Evolutionary conservation across 1,140 invertebrate genomes (phyloP), one percentile per base, ranked within the genome.

Genomic region (Neodiprion lecontei): DNA sequence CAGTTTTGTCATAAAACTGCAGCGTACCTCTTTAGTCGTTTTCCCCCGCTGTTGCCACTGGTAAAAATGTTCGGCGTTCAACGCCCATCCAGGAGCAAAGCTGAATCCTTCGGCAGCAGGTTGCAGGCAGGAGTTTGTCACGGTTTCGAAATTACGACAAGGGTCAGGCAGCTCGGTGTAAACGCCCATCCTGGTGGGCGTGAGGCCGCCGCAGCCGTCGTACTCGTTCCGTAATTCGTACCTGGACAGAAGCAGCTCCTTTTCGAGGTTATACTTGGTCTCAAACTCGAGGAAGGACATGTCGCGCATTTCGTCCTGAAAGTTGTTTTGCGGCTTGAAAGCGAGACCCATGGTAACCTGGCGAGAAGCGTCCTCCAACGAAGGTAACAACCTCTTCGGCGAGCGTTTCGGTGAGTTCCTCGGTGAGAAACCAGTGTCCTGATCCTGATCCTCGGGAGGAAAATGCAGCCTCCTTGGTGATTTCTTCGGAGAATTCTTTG

Each of bases 201-300:
- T 74, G 81, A 79, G 83, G 9, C 81, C 81, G 5, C 77, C 75
- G 8, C 75, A 70, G 7, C 72, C 73, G 40, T 78, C 80, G 66
- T 85, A 85, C 8, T 83, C 83, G 23, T 83, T 79, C 8, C 28
- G n/a, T 47, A 80, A 14, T 17, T 75, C 78, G 21, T 75, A 79
- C 48, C 73, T 77, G 14, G 82, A 78, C 67, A 80, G 82, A 70
- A 76, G 76, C 70, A 83, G 50, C 61, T 86, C 82, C 67, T 85
- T 85, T 67, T 86, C 84, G 14, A 85, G 28, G 11, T 79, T 86
- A 75, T 86, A 86, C 0, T 85, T 68, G 12, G 81, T 80, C 50
- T 86, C 85, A 72, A 86, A 86, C 49, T 86, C 82, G 7, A 86
- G 67, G 65, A 85, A 86, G n/a, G 85, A 86, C 79, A 86, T 85